Evolutionary conservation across 92 coral and sea anemone genomes (phyloP), one percentile per base, ranked within the genome.

Genomic region (Actinernus sp.): DNA sequence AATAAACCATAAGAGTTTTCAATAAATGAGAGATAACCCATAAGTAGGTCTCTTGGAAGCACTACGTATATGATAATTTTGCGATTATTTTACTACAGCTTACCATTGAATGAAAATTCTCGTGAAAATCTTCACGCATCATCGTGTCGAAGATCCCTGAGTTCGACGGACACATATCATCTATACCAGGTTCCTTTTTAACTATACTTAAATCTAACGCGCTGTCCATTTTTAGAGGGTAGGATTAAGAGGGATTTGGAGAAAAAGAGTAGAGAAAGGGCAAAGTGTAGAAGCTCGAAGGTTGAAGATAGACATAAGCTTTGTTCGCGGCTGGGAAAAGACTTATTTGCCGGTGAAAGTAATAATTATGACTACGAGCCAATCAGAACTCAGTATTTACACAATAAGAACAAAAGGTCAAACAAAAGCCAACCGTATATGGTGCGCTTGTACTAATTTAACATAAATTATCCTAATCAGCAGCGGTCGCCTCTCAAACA

Each of bases 61-160:
- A n/a, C n/a, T n/a, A n/a, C n/a, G n/a, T n/a, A n/a, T n/a, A n/a
- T n/a, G n/a, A n/a, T n/a, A n/a, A n/a, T n/a, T n/a, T n/a, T n/a
- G n/a, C 76, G 47, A 58, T 31, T 9, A 51, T 55, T 49, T 14
- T 26, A 65, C n/a, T n/a, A n/a, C n/a, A 45, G 19, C 90, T 76
- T 36, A 85, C 91, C 85, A 78, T 50, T 80, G 96, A 76, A 71
- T 86, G 92, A 66, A 90, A 86, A 56, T 51, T 58, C 39, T 90
- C 96, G 57, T 86, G 91, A 68, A 86, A 86, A 45, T 82, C 97
- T 8, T 90, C 97, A 1, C 86, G 82, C 69, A 90, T 86, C 97
- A 90, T 90, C 43, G 83, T 71, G 55, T 90, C 97, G 33, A 86
- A 90, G 10, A 90, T 63, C 22, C 84, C 92, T 14, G 92, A 79